Percentiles rank a stretch among this genome's conserved stretches.
phyloP scores from a whole-genome alignment of 1,140 invertebrate species.

The Sitodiplosis mosellana region DNA sequence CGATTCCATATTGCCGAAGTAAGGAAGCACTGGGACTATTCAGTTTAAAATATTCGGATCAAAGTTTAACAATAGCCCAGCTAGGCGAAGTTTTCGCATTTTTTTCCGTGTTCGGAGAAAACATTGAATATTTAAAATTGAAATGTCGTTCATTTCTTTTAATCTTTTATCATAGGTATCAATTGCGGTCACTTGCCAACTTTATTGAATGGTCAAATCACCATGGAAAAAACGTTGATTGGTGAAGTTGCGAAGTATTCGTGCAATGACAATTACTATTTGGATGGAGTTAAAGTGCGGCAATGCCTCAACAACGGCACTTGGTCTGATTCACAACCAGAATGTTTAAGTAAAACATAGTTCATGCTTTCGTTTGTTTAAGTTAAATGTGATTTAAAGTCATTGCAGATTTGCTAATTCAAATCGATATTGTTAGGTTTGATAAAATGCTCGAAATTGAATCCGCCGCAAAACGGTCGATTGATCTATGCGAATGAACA shows the following conservation, averaged over 20 bases:
- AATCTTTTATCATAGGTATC: constrained; percentile 2
- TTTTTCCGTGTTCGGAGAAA: not conserved
- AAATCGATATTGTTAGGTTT: not conserved
- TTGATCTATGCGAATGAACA: constrained; percentile 2
- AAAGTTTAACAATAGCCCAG: too few relatives aligned
- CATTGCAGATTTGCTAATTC: not conserved
- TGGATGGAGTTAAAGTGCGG: constrained; percentile 26
- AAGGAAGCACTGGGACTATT: constrained; percentile 5
- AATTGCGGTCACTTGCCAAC: constrained; percentile 2
- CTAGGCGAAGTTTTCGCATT: too few relatives aligned
- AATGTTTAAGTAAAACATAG: constrained; percentile 25
- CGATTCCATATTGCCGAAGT: constrained; percentile 30
- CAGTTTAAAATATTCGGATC: too few relatives aligned
- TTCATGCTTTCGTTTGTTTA: not conserved
- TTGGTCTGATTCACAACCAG: constrained; percentile 30
- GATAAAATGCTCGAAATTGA: not conserved
- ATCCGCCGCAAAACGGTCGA: not conserved
- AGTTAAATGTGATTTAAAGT: not conserved
- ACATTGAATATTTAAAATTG: too few relatives aligned
- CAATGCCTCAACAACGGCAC: constrained; percentile 30
- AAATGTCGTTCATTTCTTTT: not conserved
- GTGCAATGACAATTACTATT: constrained; percentile 31
- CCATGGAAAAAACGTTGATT: constrained; percentile 16
- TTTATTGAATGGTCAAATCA: constrained; percentile 2
- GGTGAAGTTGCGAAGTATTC: constrained; percentile 30